A percentile compares a stretch with the other conserved stretches of the same genome.
Evolutionary conservation across 1,140 invertebrate species (phyloP).

Genomic region (Samia ricini): DNA sequence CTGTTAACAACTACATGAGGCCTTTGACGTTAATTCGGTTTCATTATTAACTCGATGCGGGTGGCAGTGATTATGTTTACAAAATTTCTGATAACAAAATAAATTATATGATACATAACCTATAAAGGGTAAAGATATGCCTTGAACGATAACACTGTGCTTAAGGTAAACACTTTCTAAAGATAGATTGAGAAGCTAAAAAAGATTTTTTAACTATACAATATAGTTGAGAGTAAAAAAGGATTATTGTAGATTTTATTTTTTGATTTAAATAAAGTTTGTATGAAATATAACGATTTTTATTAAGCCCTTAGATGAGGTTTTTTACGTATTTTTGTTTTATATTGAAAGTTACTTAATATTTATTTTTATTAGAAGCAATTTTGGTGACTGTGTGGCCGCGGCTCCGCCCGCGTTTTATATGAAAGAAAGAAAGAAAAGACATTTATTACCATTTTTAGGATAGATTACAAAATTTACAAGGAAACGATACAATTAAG

Average conservation of each 20-base stretch:
- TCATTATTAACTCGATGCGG: constrained; percentile 9
- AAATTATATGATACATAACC: constrained; percentile 23
- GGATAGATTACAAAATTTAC: no score
- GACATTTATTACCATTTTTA: no score
- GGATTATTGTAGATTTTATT: constrained; percentile 75
- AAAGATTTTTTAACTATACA: constrained; percentile 65
- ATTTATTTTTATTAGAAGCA: neutral
- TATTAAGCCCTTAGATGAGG: constrained; percentile 4
- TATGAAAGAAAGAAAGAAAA: neutral
- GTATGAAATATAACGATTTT: constrained; percentile 59
- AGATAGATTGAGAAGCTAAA: constrained; percentile 50
- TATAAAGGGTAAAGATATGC: constrained; percentile 47
- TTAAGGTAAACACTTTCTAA: constrained; percentile 27
- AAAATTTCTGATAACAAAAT: constrained; percentile 18
- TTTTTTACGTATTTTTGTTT: no score
- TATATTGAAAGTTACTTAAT: neutral
- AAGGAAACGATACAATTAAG: neutral
- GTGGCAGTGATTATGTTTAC: constrained; percentile 17
- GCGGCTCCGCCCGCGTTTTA: no score
- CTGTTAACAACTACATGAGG: neutral
- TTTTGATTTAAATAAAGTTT: constrained; percentile 78
- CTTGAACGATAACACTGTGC: constrained; percentile 31
- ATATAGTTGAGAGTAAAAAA: constrained; percentile 55
- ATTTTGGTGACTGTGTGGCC: no score
- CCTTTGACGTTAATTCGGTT: neutral